phyloP scores from a whole-genome alignment of 2,797 vertebrate genomes.

The Valencia hispanica region DNA sequence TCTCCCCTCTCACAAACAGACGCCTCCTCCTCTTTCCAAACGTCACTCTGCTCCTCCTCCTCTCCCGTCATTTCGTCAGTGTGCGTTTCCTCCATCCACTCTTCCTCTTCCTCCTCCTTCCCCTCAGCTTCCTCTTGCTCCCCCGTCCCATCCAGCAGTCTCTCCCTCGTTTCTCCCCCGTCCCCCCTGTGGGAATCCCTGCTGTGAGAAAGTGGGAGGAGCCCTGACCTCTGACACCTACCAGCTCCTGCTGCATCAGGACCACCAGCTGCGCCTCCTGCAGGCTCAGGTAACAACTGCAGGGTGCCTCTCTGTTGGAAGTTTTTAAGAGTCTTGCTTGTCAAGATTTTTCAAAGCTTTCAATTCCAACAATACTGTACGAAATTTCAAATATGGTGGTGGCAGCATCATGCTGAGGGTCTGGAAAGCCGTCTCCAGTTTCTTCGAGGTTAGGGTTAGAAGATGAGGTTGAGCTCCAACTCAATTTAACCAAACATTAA shows the following conservation, averaged over 20 bases:
- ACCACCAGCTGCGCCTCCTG: conserved; percentile 91
- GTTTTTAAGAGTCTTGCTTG: no score
- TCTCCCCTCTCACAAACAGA: conserved; percentile 24
- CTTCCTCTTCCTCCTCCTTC: no score
- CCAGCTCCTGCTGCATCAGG: conserved; percentile 88
- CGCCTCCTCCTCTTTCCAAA: background rate
- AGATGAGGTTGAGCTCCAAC: no score
- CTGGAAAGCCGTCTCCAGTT: background rate
- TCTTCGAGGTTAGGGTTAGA: no score
- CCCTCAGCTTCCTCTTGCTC: conserved; percentile 19
- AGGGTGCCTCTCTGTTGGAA: no score
- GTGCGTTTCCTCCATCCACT: no score
- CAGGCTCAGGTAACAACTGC: conserved; percentile 86
- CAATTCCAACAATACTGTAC: no score
- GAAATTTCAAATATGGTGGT: background rate
- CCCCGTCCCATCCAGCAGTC: conserved; percentile 30
- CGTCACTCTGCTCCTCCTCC: background rate
- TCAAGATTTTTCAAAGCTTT: no score
- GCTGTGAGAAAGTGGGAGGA: conserved; percentile 63
- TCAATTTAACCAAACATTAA: no score
- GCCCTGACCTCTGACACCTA: conserved; percentile 86
- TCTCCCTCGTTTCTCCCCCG: conserved; percentile 40
- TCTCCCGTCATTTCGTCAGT: no score
- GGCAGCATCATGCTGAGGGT: background rate
- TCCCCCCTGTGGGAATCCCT: conserved; percentile 43